Evolutionary conservation across 2,888 invertebrate genomes (phyloP), one percentile per base, ranked within the genome.

Genomic region (Cyclophora albipunctata): DNA sequence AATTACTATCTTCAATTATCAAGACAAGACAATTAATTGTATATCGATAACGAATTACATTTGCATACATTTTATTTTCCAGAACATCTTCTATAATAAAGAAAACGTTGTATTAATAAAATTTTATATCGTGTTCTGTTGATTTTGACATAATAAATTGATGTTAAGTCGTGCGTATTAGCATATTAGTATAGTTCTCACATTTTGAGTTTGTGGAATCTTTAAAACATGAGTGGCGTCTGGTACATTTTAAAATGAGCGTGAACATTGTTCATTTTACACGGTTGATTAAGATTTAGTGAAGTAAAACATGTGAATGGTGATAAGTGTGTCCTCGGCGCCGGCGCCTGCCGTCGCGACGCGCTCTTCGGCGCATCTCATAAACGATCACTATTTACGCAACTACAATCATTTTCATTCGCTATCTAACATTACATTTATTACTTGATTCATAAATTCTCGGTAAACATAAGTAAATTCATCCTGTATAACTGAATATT

Each of bases 351-450:
- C 57, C 83, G 83, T 66, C 81, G 78, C 79, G 82, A 71, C 81
- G 78, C 64, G 67, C 67, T 65, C 63, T 63, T 70, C 83, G 81
- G 80, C 75, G 72, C 76, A 71, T 71, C 77, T 72, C 77, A 72
- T 76, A 75, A 37, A 37, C 78, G 75, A 78, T 78, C 80, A 73
- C 81, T 82, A 81, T 84, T 83, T 84, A 81, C 82, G 75, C 75
- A 78, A 76, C 71, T 73, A 75, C 73, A 67, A 76, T 76, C 37
- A 37, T 37, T 44, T 33, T n/a, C 42, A 50, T 49, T 45, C 34
- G 20, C 20, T 20, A 20, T 20, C 20, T 20, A 20, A 20, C 20
- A 20, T 20, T 20, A 20, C 20, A 20, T 20, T 20, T 20, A 20
- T 20, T 20, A 20, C 20, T 20, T 2, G 20, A 20, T 20, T 20